Evolutionary conservation across 2,797 vertebrate species (phyloP), one percentile per base, ranked within the genome.

Genomic region (Karalla daura): DNA sequence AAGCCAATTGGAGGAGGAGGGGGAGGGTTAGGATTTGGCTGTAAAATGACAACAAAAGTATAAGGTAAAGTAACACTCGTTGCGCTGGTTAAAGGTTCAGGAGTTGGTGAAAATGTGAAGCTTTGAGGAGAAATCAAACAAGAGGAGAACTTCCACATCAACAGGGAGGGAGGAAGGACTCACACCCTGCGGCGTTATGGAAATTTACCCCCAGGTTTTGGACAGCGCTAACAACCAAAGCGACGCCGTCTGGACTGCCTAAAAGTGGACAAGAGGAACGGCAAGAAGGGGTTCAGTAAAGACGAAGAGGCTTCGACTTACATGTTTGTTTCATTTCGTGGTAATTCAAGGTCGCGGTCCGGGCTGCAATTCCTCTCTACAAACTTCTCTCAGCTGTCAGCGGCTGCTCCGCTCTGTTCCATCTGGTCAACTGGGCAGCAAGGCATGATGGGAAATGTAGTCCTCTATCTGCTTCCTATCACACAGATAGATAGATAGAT

Each of bases 301-400:
- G 8, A 0, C 1, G 5, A 49, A 23, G 0, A 23, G 4, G 3
- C 11, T 14, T 0, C 6, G 28, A 79, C 87, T 87, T 67, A 91
- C 88, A 62, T 71, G 46, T 65, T 74, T 9, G 5, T 18, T 50
- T 64, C 20, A 23, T 9, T n/a, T 37, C 13, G 56, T 11, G 52
- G 41, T 35, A 43, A 7, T 21, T 53, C 39, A 64, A 65, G 78
- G 81, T 86, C 73, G 74, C 7, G 2, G 35, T 65, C 63, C 7
- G 35, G 7, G 63, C 52, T 54, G 47, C 69, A 82, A 73, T 84
- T 77, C 58, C 70, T 35, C 33, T 40, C 54, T 18, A 66, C 40
- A 62, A 89, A 89, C 81, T 86, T 73, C 40, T 52, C 81, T 87
- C 86, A 79, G 84, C 88, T 90, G 90, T 89, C 83, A 85, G 13